Conservation (phyloP, 2,113 vertebrate genomes). For the Mormyrus iriodes region DNA sequence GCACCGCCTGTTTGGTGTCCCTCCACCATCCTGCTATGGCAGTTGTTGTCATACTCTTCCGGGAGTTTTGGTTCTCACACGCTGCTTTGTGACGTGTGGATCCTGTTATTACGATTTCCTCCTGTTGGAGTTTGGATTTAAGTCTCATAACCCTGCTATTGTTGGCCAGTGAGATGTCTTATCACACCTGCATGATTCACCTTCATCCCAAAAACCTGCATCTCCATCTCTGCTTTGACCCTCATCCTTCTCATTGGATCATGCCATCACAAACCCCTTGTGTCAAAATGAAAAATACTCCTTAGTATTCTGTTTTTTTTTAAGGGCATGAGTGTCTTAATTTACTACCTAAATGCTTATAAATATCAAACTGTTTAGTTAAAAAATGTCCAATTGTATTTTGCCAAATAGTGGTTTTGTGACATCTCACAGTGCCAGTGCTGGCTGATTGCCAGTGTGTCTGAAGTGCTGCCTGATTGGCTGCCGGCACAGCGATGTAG, state of each 20-base stretch:
- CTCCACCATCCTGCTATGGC: not conserved
- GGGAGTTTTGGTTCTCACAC: not conserved
- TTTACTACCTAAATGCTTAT: not conserved
- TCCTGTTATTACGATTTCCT: not conserved
- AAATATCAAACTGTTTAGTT: not conserved
- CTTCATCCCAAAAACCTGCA: not conserved
- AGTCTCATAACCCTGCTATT: not conserved
- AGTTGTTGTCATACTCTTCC: not conserved
- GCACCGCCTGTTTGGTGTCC: not conserved
- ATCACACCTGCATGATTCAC: not conserved
- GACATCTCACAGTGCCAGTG: not conserved
- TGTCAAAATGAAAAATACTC: not conserved
- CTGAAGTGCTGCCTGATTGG: not conserved
- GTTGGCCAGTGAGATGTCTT: not conserved
- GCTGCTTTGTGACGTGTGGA: not conserved
- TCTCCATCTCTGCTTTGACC: not conserved
- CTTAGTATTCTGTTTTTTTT: not conserved
- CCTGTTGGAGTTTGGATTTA: not conserved
- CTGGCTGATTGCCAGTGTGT: not conserved
- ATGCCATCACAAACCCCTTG: not conserved
- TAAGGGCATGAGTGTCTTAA: not conserved
- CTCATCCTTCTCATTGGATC: constrained; percentile 4
- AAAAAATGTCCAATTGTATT: not conserved
- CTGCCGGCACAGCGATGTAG: not conserved
- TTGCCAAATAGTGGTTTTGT: not conserved